Conservation (phyloP, 2,888 invertebrate genomes). For the Podabrus alpinus region DNA sequence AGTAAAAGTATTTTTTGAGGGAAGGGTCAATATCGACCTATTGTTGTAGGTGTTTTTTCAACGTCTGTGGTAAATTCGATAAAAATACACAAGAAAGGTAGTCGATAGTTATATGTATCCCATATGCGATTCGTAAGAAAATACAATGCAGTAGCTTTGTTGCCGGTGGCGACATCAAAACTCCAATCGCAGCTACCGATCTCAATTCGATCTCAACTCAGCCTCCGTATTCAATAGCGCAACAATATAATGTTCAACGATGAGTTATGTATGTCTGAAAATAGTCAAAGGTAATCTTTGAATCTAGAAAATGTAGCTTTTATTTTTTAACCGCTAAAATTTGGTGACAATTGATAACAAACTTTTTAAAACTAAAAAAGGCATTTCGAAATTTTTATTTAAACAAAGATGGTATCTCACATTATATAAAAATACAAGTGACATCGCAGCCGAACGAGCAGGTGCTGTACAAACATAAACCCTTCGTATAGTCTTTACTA, state of each 20-base stretch:
- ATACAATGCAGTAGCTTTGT: slow-evolving; percentile 37
- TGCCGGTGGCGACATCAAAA: slow-evolving; percentile 48
- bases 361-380: background rate
- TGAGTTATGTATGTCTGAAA: slow-evolving; percentile 46
- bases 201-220: slow-evolving; percentile 46
- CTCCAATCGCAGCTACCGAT: slow-evolving; percentile 49
- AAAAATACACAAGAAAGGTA: slow-evolving; percentile 18
- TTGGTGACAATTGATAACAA: background rate
- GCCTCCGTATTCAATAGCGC: slow-evolving; percentile 47
- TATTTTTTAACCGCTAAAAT: background rate
- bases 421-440: background rate
- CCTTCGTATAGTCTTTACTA: slow-evolving; percentile 4
- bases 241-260: slow-evolving; percentile 51
- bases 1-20: background rate
- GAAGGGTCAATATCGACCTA: background rate
- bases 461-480: slow-evolving; percentile 4
- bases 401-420: background rate
- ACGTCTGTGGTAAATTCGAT: slow-evolving; percentile 13
- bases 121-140: slow-evolving; percentile 32
- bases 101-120: slow-evolving; percentile 23
- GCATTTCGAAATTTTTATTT: background rate
- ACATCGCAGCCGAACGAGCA: background rate
- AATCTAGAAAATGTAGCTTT: background rate
- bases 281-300: slow-evolving; percentile 22
- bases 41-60: background rate